These are phyloP conservation scores for Hartigia nigra DNA, from an alignment of 2,888 invertebrate genomes.

Conservation along the genomic window DNA sequence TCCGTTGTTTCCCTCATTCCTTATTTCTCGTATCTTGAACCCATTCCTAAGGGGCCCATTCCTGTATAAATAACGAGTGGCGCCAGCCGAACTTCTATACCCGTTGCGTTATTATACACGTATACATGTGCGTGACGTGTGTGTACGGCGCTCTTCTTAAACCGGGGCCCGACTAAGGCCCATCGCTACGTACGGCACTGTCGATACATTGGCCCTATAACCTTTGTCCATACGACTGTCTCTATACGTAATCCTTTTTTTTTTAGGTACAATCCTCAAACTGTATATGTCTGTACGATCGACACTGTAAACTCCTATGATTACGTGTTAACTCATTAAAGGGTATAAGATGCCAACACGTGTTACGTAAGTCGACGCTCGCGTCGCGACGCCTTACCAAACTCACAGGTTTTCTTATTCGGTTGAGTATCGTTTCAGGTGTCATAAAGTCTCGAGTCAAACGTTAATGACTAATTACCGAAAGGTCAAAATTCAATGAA, in stretches of 20 bases:
- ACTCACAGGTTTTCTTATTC: slow-evolving; percentile 46
- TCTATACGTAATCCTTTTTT: not conserved
- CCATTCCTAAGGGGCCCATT: slow-evolving; percentile 25
- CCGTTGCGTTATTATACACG: slow-evolving; percentile 43
- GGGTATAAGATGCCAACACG: slow-evolving; percentile 19
- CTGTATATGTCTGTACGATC: not conserved
- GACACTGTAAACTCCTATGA: not conserved
- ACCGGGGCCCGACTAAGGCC: not conserved
- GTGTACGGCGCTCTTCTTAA: not conserved
- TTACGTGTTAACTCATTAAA: not conserved
- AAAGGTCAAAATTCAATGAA: not conserved
- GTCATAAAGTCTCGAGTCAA: slow-evolving; percentile 41
- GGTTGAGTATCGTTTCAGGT: slow-evolving; percentile 36
- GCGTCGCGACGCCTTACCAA: slow-evolving; percentile 21
- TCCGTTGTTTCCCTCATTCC: slow-evolving; percentile 19
- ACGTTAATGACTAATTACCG: slow-evolving; percentile 34
- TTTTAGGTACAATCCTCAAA: not conserved
- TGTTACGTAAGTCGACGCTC: slow-evolving; percentile 20
- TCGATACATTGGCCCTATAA: not conserved
- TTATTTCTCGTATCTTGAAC: slow-evolving; percentile 19
- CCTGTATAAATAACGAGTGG: slow-evolving; percentile 64
- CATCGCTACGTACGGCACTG: not conserved
- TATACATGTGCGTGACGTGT: not conserved
- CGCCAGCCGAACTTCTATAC: slow-evolving; percentile 59
- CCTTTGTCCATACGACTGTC: not conserved